A percentile compares a stretch with the other conserved stretches of the same genome.
These are phyloP conservation scores for Mellivora capensis DNA, from an alignment of 2,113 vertebrate genomes.

Conservation along the genomic window DNA sequence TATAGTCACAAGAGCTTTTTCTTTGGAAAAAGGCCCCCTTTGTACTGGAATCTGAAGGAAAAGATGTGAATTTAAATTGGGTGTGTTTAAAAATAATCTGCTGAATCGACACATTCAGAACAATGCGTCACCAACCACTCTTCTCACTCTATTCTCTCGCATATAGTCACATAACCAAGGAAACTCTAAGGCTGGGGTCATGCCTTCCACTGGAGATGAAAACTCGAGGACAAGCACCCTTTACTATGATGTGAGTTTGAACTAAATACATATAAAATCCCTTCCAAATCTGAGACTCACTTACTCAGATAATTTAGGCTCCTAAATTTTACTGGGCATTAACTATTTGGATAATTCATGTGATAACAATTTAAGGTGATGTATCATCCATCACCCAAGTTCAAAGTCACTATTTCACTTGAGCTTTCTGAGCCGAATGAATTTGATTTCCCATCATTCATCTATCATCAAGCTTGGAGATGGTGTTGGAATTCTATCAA, in stretches of 20 bases:
- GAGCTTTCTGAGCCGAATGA: not conserved
- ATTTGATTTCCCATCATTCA: not conserved
- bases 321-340: not conserved
- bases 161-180: not conserved
- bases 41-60: not conserved
- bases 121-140: not conserved
- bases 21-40: not conserved
- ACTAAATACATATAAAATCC: not conserved
- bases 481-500: not conserved
- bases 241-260: not conserved
- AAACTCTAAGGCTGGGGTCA: not conserved
- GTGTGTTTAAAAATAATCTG: slow-evolving; percentile 21
- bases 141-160: not conserved
- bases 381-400: not conserved
- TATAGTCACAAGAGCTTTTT: not conserved
- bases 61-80: not conserved
- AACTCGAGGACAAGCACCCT: not conserved
- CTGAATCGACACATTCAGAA: not conserved
- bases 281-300: not conserved
- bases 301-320: not conserved
- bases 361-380: not conserved
- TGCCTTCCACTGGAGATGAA: not conserved
- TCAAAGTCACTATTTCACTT: not conserved
- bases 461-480: not conserved
- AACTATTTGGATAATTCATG: not conserved